Evolutionary conservation across 2,888 invertebrate species (phyloP).

Genomic region (Andrena chrysosceles): DNA sequence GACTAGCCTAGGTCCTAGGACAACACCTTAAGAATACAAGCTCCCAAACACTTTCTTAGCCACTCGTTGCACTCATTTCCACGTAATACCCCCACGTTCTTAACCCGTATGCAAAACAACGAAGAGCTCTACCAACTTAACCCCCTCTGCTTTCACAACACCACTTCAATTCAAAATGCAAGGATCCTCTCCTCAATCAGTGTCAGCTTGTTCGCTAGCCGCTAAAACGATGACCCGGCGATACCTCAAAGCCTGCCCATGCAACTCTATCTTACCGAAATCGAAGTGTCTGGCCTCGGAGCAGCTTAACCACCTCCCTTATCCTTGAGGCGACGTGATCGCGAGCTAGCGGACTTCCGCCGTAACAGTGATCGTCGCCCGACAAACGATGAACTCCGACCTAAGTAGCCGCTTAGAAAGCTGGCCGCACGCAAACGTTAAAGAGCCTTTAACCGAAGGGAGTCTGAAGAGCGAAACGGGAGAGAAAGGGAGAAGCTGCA

Average conservation of each 20-base stretch:
- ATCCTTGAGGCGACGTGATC: constrained; percentile 7
- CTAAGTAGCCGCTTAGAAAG: constrained; percentile 55
- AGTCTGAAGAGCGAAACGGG: constrained; percentile 44
- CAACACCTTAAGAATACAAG: too few relatives aligned
- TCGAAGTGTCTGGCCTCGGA: neutral
- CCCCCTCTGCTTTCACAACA: too few relatives aligned
- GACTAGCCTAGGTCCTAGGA: too few relatives aligned
- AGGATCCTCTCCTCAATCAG: neutral
- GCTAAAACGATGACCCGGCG: neutral
- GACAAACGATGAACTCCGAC: constrained; percentile 61
- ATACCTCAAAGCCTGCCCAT: neutral
- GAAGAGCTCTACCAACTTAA: too few relatives aligned
- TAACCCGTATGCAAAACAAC: too few relatives aligned
- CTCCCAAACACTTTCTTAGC: too few relatives aligned
- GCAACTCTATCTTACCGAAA: neutral
- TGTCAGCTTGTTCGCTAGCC: too few relatives aligned
- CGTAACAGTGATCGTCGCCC: constrained; percentile 19
- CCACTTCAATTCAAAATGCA: neutral
- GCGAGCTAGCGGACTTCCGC: constrained; percentile 15
- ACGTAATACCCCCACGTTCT: too few relatives aligned
- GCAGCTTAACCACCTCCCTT: constrained; percentile 4
- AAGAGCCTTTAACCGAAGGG: constrained; percentile 61
- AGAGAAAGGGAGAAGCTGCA: constrained; percentile 21
- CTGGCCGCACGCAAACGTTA: constrained; percentile 66
- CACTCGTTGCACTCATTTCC: too few relatives aligned